These are phyloP conservation scores for Pica pica DNA, from an alignment of 2,113 vertebrate genomes.

Conservation along the genomic window DNA sequence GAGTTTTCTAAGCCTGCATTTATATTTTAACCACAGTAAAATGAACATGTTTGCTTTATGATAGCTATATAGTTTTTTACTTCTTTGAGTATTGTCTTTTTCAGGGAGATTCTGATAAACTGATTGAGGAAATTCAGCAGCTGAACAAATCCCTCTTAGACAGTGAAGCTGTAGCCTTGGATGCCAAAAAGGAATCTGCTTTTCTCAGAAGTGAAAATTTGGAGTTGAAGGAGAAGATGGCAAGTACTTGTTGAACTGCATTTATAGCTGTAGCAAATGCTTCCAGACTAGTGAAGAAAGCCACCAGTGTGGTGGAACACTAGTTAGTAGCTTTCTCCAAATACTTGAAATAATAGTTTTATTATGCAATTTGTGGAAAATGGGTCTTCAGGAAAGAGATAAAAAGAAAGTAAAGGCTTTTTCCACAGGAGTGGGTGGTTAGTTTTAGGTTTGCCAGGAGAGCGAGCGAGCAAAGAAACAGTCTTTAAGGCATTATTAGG, in stretches of 20 bases:
- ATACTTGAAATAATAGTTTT: neutral
- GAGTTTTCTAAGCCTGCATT: neutral
- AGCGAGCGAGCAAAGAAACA: neutral
- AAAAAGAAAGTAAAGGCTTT: neutral
- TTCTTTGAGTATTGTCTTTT: neutral
- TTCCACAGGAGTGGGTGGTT: neutral
- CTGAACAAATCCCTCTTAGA: slow-evolving; percentile 84
- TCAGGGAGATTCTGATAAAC: slow-evolving; percentile 75
- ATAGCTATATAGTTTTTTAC: neutral
- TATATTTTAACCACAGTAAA: neutral
- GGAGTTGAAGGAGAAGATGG: slow-evolving; percentile 82
- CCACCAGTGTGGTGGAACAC: too few relatives aligned
- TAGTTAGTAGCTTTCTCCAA: neutral
- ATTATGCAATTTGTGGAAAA: neutral
- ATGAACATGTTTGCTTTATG: neutral
- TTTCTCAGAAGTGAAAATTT: slow-evolving; percentile 83
- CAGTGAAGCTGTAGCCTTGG: slow-evolving; percentile 80
- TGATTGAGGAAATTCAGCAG: slow-evolving; percentile 76
- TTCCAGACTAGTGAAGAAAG: neutral
- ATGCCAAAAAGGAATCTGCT: slow-evolving; percentile 89
- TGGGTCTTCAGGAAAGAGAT: neutral
- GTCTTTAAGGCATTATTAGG: neutral
- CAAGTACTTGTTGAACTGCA: slow-evolving; percentile 20
- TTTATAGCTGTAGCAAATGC: neutral
- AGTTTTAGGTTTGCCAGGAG: neutral